A percentile compares a stretch with the other conserved stretches of the same genome.
Evolutionary conservation across 2,113 vertebrate species (phyloP).

Genomic region (Odontophorus gujanensis): DNA sequence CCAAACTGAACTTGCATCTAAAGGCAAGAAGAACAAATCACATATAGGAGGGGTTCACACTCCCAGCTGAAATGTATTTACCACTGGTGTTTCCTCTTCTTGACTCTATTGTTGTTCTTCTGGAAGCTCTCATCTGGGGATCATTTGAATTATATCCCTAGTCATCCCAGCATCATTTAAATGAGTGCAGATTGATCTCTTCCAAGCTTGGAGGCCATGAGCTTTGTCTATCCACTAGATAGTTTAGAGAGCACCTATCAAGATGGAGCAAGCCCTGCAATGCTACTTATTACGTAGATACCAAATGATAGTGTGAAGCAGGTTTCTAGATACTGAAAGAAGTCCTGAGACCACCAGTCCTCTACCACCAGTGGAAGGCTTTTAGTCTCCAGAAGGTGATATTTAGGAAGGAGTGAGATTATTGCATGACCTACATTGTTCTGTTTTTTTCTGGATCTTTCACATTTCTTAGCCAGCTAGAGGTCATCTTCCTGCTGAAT

Average conservation of each 20-base stretch:
- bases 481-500: background rate
- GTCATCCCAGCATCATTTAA: background rate
- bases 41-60: background rate
- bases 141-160: background rate
- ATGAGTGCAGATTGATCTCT: background rate
- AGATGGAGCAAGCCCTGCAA: background rate
- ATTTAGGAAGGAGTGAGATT: background rate
- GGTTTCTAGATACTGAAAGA: background rate
- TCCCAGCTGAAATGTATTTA: background rate
- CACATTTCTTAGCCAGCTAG: background rate
- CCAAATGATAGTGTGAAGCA: background rate
- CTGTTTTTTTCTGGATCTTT: background rate
- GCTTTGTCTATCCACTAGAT: background rate
- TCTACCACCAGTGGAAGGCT: background rate
- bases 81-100: background rate
- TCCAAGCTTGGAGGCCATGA: rapidly evolving
- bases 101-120: conserved; percentile 7
- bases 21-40: background rate
- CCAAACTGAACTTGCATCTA: conserved; percentile 28
- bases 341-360: background rate
- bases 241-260: rapidly evolving
- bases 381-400: background rate
- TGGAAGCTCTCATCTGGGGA: background rate
- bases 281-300: rapidly evolving
- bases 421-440: background rate